Percentiles rank a stretch among this genome's conserved stretches.
These are phyloP conservation scores for Philopotamus ludificatus DNA, from an alignment of 1,140 invertebrate species.

Conservation along the genomic window DNA sequence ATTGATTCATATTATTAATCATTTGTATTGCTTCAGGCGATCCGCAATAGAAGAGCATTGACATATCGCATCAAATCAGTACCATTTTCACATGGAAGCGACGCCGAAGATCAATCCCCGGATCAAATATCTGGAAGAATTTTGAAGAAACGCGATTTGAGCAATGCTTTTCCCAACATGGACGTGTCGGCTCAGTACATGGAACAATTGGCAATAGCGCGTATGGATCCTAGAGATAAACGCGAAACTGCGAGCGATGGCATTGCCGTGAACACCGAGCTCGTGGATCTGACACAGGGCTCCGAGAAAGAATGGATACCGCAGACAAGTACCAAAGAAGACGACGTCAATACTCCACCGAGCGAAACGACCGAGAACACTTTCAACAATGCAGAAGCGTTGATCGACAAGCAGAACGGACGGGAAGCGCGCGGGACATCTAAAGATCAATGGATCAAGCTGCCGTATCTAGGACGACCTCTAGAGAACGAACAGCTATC, in stretches of 20 bases:
- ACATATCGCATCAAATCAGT: slow-evolving; percentile 12
- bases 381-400: slow-evolving; percentile 49
- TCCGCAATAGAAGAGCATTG: slow-evolving; percentile 26
- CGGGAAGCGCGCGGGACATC: slow-evolving; percentile 48
- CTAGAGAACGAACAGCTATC: slow-evolving; percentile 45
- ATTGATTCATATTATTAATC: neutral
- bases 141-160: slow-evolving; percentile 23
- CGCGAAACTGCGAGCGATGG: slow-evolving; percentile 54
- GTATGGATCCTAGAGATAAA: slow-evolving; percentile 22
- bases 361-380: slow-evolving; percentile 48
- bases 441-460: slow-evolving; percentile 55
- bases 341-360: slow-evolving; percentile 44
- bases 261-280: slow-evolving; percentile 41
- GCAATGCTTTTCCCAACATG: neutral
- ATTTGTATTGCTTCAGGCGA: slow-evolving; percentile 18
- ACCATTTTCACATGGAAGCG: neutral
- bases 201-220: slow-evolving; percentile 26
- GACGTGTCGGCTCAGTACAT: slow-evolving; percentile 31
- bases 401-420: slow-evolving; percentile 52
- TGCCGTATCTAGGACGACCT: slow-evolving; percentile 49
- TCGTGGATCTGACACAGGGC: slow-evolving; percentile 42
- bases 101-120: neutral
- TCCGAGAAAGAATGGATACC: slow-evolving; percentile 50
- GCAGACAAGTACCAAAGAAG: slow-evolving; percentile 45
- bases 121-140: slow-evolving; percentile 1